Evolutionary conservation across 2,888 invertebrate species (phyloP).

Genomic region (Electrophaes corylata): DNA sequence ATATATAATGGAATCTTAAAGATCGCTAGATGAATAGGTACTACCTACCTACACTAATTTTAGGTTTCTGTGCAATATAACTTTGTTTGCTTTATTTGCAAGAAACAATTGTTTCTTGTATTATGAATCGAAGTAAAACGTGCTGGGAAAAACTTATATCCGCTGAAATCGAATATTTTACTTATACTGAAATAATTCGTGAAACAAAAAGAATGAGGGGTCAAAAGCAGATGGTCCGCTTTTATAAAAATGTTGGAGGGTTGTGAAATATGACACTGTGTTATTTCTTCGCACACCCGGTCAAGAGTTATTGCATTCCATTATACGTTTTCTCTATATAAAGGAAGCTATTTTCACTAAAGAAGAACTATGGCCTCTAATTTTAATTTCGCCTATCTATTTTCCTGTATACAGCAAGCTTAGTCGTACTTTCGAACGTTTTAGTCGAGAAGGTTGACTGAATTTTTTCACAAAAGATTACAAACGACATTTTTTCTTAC

Average conservation of each 20-base stretch:
- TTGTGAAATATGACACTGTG: slow-evolving; percentile 84
- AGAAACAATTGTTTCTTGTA: no score
- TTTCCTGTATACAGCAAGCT: slow-evolving; percentile 51
- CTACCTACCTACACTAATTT: no score
- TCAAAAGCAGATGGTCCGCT: slow-evolving; percentile 84
- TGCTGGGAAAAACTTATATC: slow-evolving; percentile 58
- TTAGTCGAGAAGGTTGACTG: neutral
- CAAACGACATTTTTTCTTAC: slow-evolving; percentile 8
- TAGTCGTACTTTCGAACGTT: slow-evolving; percentile 13
- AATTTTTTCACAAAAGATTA: slow-evolving; percentile 4
- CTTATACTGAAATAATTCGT: slow-evolving; percentile 80
- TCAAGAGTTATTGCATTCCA: slow-evolving; percentile 85
- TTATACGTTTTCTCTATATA: slow-evolving; percentile 84
- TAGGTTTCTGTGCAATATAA: no score
- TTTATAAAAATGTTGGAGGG: slow-evolving; percentile 85
- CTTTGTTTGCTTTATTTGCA: no score
- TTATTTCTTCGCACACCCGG: slow-evolving; percentile 85
- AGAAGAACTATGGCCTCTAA: slow-evolving; percentile 80
- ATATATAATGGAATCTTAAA: no score
- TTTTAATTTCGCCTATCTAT: slow-evolving; percentile 75
- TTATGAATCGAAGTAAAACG: slow-evolving; percentile 52
- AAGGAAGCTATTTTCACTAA: slow-evolving; percentile 83
- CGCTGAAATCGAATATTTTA: slow-evolving; percentile 68
- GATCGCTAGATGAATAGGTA: no score
- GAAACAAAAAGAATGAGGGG: slow-evolving; percentile 84